A percentile compares a stretch with the other conserved stretches of the same genome.
Conservation (phyloP, 23 tunicate genomes). For the Oikopleura dioica region DNA sequence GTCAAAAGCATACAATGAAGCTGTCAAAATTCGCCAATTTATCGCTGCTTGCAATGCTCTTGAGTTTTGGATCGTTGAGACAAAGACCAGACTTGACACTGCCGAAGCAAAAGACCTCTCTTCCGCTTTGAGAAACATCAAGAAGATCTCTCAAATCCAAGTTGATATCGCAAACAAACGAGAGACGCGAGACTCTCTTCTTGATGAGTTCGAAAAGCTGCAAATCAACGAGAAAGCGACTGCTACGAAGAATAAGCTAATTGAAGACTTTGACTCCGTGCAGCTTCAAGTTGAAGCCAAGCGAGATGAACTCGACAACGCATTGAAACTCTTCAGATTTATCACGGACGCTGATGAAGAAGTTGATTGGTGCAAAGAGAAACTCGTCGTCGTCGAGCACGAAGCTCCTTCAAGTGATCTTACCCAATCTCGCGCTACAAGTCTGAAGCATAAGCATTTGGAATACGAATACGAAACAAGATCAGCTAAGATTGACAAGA, state of each 20-base stretch:
- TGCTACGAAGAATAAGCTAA: not conserved
- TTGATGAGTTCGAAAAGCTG: not conserved
- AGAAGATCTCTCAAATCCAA: not conserved
- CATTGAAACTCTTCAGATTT: not conserved
- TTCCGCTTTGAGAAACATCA: not conserved
- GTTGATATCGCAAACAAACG: not conserved
- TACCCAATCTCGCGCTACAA: not conserved
- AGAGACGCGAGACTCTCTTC: not conserved
- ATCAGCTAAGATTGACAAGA: not conserved
- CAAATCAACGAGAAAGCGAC: not conserved
- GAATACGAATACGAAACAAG: not conserved
- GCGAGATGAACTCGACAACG: not conserved
- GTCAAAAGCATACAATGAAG: not conserved
- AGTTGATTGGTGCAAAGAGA: constrained; percentile 43
- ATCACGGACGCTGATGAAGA: constrained; percentile 64
- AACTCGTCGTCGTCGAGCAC: constrained; percentile 22
- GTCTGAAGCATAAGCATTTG: not conserved
- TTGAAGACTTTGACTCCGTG: not conserved
- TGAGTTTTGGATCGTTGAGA: not conserved
- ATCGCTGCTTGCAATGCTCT: not conserved
- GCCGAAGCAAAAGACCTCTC: not conserved
- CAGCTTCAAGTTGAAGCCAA: not conserved
- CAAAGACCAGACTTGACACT: not conserved
- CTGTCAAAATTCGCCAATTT: not conserved
- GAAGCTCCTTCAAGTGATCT: constrained; percentile 14